Percentiles rank a stretch among this genome's conserved stretches.
phyloP scores from a whole-genome alignment of 2,888 invertebrate genomes.

The Ormyrus labotus region DNA sequence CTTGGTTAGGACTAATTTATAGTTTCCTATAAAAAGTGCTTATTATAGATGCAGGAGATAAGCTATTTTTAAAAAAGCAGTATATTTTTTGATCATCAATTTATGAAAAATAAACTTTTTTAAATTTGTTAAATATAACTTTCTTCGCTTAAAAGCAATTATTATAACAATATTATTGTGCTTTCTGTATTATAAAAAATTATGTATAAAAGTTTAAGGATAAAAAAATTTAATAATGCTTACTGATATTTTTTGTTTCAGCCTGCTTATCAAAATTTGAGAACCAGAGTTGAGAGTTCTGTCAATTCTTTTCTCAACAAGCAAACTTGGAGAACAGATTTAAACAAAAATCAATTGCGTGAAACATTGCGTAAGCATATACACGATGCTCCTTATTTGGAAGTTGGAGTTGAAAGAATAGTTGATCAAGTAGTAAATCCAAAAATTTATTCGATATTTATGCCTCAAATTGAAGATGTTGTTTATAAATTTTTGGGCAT shows the following conservation, averaged over 20 bases:
- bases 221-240: conserved; percentile 6
- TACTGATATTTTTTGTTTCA: conserved; percentile 68
- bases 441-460: conserved; percentile 91
- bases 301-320: conserved; percentile 89
- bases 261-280: conserved; percentile 95
- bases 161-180: too few species aligned
- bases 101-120: too few species aligned
- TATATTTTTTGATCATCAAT: too few species aligned
- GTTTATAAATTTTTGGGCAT: conserved; percentile 92
- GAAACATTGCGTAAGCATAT: conserved; percentile 93
- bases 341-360: conserved; percentile 94
- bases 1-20: conserved; percentile 38
- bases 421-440: conserved; percentile 97
- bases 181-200: too few species aligned
- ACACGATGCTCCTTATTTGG: conserved; percentile 92
- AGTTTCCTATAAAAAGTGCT: neutral
- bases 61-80: too few species aligned
- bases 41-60: too few species aligned
- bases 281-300: conserved; percentile 91
- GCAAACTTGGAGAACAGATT: conserved; percentile 90
- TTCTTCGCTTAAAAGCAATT: too few species aligned
- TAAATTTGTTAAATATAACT: too few species aligned
- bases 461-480: conserved; percentile 93
- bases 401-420: conserved; percentile 94
- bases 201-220: neutral